These are phyloP conservation scores for Salminus brasiliensis DNA, from an alignment of 2,113 vertebrate species.

Conservation along the genomic window DNA sequence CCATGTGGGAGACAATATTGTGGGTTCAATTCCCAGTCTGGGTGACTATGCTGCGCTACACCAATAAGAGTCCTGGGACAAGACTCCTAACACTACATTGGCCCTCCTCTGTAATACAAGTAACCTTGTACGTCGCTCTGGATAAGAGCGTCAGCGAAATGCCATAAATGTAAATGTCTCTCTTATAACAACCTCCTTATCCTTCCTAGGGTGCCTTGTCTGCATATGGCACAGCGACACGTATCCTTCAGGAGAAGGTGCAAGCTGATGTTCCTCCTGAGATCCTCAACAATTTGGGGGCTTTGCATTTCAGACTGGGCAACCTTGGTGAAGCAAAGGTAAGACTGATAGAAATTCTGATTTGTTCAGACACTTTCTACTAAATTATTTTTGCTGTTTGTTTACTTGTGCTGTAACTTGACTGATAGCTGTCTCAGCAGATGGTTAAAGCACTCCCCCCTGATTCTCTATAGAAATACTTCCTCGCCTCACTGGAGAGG, in stretches of 20 bases:
- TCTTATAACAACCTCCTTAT: not conserved
- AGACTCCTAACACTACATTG: too few relatives aligned
- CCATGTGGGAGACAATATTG: too few relatives aligned
- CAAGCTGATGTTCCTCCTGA: conserved; percentile 97
- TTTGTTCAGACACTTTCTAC: too few relatives aligned
- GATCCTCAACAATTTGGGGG: conserved; percentile 96
- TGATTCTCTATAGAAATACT: conserved; percentile 89
- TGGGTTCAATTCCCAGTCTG: too few relatives aligned
- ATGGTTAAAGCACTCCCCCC: not conserved
- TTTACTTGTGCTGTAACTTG: not conserved
- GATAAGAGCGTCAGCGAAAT: too few relatives aligned
- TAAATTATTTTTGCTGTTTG: not conserved
- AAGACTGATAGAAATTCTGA: too few relatives aligned
- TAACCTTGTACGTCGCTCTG: too few relatives aligned
- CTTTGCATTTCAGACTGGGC: conserved; percentile 96
- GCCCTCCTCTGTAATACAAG: too few relatives aligned
- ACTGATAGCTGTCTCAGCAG: not conserved
- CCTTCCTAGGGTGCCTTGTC: conserved; percentile 86
- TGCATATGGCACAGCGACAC: conserved; percentile 96
- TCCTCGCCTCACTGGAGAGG: conserved; percentile 92
- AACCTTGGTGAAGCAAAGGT: conserved; percentile 98
- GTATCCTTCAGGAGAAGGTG: conserved; percentile 98
- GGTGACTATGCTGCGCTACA: too few relatives aligned
- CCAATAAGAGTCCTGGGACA: too few relatives aligned
- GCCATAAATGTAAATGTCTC: too few relatives aligned